These are phyloP conservation scores for Lordiphosa clarofinis DNA, from an alignment of 1,140 invertebrate species.

Conservation along the genomic window DNA sequence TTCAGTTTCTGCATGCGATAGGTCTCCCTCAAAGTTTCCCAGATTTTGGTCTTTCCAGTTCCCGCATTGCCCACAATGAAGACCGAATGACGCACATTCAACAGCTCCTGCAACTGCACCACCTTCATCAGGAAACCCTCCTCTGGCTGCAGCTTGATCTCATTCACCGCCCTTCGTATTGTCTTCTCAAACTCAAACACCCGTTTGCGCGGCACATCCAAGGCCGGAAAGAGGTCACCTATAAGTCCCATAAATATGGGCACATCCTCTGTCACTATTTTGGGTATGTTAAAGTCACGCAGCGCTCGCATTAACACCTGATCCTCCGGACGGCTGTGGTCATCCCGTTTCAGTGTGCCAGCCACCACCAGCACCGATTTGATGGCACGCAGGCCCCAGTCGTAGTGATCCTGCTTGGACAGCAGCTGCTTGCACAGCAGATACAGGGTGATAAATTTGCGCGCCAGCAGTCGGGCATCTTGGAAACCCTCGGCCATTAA, in stretches of 20 bases:
- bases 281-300: conserved; percentile 92
- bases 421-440: conserved; percentile 89
- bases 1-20: conserved; percentile 89
- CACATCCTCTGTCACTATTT: conserved; percentile 91
- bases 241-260: conserved; percentile 92
- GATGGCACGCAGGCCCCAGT: conserved; percentile 92
- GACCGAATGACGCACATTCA: conserved; percentile 93
- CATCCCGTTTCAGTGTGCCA: conserved; percentile 83
- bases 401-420: conserved; percentile 93
- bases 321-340: conserved; percentile 84
- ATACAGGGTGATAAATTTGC: conserved; percentile 92
- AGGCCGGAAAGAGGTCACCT: conserved; percentile 89
- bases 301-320: conserved; percentile 88
- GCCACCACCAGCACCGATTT: conserved; percentile 93
- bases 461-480: conserved; percentile 87
- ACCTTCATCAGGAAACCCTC: conserved; percentile 91
- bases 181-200: conserved; percentile 89
- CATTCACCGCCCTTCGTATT: conserved; percentile 85
- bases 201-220: conserved; percentile 89
- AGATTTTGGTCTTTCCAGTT: conserved; percentile 92
- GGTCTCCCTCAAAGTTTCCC: conserved; percentile 89
- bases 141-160: conserved; percentile 91
- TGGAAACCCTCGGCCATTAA: conserved; percentile 92
- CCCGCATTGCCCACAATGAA: conserved; percentile 93
- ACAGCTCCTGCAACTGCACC: conserved; percentile 91